A percentile compares a stretch with the other conserved stretches of the same genome.
Evolutionary conservation across 2,113 vertebrate species (phyloP).

Genomic region (Ceuthmochares aereus): DNA sequence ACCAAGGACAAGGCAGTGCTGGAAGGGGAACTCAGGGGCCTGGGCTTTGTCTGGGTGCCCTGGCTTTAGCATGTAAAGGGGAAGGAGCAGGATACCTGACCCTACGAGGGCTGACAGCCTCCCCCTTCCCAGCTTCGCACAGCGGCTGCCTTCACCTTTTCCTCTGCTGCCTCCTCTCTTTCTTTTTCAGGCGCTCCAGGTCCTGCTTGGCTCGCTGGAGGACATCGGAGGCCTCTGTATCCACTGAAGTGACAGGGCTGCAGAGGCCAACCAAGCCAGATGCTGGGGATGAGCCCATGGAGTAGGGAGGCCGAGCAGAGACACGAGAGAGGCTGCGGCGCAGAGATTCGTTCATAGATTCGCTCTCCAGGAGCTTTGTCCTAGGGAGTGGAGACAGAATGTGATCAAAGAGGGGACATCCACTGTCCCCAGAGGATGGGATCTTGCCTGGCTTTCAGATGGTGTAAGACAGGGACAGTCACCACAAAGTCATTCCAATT

Average conservation of each 20-base stretch:
- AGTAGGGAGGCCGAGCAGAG: conserved; percentile 79
- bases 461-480: background rate
- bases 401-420: background rate
- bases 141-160: conserved; percentile 80
- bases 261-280: conserved; percentile 57
- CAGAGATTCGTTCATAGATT: conserved; percentile 95
- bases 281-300: conserved; percentile 63
- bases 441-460: background rate
- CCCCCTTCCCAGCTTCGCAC: rapidly evolving
- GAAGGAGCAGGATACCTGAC: background rate
- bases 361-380: conserved; percentile 93
- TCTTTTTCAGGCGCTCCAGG: conserved; percentile 92
- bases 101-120: background rate
- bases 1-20: background rate
- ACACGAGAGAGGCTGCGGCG: conserved; percentile 84
- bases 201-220: conserved; percentile 91
- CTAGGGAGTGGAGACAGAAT: conserved; percentile 49
- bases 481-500: background rate
- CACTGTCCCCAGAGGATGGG: rapidly evolving
- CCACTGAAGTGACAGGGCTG: conserved; percentile 81
- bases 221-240: conserved; percentile 89
- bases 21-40: rapidly evolving
- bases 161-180: conserved; percentile 87
- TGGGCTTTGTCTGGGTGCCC: rapidly evolving
- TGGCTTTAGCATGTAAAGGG: rapidly evolving